phyloP scores from a whole-genome alignment of 2,888 invertebrate genomes.

The Dynastes maya region DNA sequence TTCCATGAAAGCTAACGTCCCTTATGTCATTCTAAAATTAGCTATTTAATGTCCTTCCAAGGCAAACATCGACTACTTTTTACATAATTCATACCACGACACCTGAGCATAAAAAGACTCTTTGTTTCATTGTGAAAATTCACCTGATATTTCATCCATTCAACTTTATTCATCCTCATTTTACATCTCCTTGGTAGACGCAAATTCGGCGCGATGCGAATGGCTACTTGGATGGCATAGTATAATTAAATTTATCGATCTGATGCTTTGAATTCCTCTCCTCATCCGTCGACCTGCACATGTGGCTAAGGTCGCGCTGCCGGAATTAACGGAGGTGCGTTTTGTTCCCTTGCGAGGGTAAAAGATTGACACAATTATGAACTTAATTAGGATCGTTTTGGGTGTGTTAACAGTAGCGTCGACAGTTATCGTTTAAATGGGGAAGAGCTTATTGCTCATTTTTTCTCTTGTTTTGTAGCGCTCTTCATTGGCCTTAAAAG shows the following conservation, averaged over 20 bases:
- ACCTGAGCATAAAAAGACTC: too few relatives aligned
- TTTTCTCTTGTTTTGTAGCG: constrained; percentile 3
- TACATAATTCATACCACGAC: too few relatives aligned
- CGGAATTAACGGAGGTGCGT: constrained; percentile 18
- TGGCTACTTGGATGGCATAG: not conserved
- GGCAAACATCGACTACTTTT: too few relatives aligned
- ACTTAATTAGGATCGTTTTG: constrained; percentile 33
- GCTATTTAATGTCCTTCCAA: too few relatives aligned
- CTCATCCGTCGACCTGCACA: not conserved
- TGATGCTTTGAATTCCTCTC: constrained; percentile 6
- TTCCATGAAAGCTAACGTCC: too few relatives aligned
- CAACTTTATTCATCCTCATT: too few relatives aligned
- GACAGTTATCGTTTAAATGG: not conserved
- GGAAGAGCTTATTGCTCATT: constrained; percentile 14
- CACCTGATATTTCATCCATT: too few relatives aligned
- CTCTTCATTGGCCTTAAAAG: not conserved
- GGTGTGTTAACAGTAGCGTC: constrained; percentile 5
- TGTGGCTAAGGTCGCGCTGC: not conserved
- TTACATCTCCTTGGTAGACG: too few relatives aligned
- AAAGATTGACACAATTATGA: constrained; percentile 40
- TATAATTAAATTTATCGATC: constrained; percentile 21
- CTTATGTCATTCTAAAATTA: too few relatives aligned
- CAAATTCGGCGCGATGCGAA: too few relatives aligned
- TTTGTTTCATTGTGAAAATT: too few relatives aligned
- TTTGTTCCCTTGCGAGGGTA: constrained; percentile 26